Conservation (phyloP, 53 echinoderm and acorn worm species). For the Actinopyga echinites region DNA sequence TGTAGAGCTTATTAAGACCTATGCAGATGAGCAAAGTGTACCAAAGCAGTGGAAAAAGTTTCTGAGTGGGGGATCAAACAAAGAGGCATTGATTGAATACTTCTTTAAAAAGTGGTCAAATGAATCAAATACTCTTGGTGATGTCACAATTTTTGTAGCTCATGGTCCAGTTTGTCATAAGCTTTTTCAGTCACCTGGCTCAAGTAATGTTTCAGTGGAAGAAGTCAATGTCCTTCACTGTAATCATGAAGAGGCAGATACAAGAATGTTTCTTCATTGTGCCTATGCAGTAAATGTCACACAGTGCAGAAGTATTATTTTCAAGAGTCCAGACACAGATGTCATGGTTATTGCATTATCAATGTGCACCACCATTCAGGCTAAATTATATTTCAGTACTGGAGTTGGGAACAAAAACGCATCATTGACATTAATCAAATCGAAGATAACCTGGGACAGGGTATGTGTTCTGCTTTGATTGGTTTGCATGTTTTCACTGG, state of each 20-base stretch:
- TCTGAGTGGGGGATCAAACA: constrained; percentile 19
- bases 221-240: not conserved
- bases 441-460: not conserved
- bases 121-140: not conserved
- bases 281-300: no score
- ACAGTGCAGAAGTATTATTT: no score
- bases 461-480: not conserved
- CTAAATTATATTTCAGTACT: not conserved
- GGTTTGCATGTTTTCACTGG: no score
- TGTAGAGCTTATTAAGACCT: not conserved
- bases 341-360: not conserved
- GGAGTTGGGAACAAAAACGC: not conserved
- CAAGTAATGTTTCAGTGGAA: not conserved
- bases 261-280: not conserved
- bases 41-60: constrained; percentile 55
- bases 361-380: not conserved
- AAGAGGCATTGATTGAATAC: constrained; percentile 34
- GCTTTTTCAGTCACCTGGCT: not conserved
- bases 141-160: constrained; percentile 26
- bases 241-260: constrained; percentile 44
- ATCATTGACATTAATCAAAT: not conserved
- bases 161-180: constrained; percentile 30
- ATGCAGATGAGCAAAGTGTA: not conserved
- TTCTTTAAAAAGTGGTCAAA: constrained; percentile 27
- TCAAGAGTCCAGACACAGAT: constrained; percentile 20